These are phyloP conservation scores for Clarias gariepinus DNA, from an alignment of 2,113 vertebrate genomes.

Conservation along the genomic window DNA sequence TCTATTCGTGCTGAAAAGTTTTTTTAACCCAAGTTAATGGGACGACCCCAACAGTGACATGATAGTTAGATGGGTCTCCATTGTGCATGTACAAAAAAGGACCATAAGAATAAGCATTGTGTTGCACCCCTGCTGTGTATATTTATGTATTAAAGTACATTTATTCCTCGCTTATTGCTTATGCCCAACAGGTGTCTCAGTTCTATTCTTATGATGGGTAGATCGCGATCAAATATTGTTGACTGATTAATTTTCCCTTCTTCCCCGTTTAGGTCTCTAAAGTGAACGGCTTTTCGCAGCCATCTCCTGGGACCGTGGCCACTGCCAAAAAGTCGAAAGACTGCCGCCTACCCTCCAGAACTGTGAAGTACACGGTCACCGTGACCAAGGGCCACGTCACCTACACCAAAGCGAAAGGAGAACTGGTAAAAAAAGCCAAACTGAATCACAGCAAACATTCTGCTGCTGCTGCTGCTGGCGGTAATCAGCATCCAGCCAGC, in stretches of 20 bases:
- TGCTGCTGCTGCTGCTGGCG: conserved; percentile 74
- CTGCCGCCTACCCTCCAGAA: conserved; percentile 98
- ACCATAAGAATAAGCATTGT: no score
- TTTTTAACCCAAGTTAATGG: not conserved
- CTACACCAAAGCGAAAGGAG: conserved; percentile 99
- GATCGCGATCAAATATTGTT: not conserved
- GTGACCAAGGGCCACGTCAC: conserved; percentile 99
- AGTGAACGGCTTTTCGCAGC: conserved; percentile 90
- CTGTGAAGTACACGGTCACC: conserved; percentile 99
- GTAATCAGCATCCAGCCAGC: conserved; percentile 77
- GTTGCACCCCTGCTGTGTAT: not conserved
- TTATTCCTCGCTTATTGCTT: not conserved
- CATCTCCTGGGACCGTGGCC: conserved; percentile 80
- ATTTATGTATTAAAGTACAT: not conserved
- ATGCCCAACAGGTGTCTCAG: not conserved
- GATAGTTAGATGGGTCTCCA: no score
- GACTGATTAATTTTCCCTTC: not conserved
- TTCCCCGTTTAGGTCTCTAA: conserved; percentile 81
- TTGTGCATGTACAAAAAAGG: no score
- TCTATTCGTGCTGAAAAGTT: not conserved
- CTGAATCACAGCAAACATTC: conserved; percentile 91
- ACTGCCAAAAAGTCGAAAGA: conserved; percentile 96
- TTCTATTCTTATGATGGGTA: not conserved
- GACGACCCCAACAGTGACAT: no score
- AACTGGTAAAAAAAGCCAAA: conserved; percentile 99